Evolutionary conservation across 2,797 vertebrate species (phyloP).

Genomic region (Falco naumanni): DNA sequence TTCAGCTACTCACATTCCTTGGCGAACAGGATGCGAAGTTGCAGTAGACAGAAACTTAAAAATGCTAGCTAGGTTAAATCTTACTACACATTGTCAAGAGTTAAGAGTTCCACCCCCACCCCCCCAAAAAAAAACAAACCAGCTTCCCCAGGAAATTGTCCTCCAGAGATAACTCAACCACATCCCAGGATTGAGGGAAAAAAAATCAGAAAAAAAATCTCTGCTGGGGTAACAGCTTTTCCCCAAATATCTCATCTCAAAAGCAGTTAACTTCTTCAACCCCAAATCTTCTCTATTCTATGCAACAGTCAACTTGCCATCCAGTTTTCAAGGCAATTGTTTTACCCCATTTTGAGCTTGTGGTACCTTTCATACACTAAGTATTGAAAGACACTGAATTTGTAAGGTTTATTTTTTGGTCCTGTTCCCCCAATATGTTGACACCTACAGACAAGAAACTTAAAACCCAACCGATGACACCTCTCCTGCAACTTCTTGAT

Average conservation of each 20-base stretch:
- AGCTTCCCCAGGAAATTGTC: not conserved
- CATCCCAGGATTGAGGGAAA: not conserved
- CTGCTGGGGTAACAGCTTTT: not conserved
- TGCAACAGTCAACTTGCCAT: not conserved
- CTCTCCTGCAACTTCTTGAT: not conserved
- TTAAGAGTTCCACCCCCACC: not conserved
- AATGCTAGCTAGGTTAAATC: not conserved
- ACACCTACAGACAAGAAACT: not conserved
- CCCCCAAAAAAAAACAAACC: not conserved
- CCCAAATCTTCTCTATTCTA: not conserved
- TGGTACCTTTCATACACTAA: not conserved
- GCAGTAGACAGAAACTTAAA: not conserved
- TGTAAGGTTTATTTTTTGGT: not conserved
- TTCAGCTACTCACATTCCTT: not conserved
- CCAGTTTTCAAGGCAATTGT: not conserved
- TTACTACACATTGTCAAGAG: not conserved
- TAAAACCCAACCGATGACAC: not conserved
- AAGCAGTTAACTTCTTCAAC: not conserved
- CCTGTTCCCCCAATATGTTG: not conserved
- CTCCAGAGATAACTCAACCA: not conserved
- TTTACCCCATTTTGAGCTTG: not conserved
- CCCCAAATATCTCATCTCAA: not conserved
- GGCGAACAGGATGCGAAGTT: conserved; percentile 3
- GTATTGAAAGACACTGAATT: not conserved
- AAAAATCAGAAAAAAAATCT: not conserved